Percentiles rank a stretch among this genome's conserved stretches.
Conservation (phyloP, 2,888 invertebrate species). For the Phyllotreta striolata region DNA sequence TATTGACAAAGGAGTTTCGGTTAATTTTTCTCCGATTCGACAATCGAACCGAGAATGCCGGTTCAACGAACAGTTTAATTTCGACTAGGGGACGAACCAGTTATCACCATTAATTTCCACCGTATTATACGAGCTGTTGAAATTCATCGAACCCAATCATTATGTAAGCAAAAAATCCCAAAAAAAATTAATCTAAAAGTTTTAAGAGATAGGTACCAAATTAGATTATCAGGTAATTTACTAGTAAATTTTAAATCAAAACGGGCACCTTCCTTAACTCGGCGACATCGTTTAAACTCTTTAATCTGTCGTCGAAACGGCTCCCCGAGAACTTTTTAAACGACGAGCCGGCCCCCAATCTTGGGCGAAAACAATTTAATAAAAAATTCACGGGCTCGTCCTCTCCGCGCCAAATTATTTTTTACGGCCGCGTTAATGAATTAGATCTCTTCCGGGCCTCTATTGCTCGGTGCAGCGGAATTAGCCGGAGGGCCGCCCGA, state of each 20-base stretch:
- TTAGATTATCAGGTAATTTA: no score
- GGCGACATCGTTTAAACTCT: background rate
- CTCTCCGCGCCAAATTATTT: conserved; percentile 42
- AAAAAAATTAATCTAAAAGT: no score
- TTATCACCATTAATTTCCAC: no score
- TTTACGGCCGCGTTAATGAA: conserved; percentile 59
- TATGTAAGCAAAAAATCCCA: no score
- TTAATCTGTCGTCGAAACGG: background rate
- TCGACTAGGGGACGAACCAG: background rate
- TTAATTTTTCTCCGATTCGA: conserved; percentile 21
- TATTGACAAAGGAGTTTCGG: conserved; percentile 2
- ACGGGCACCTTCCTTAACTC: no score
- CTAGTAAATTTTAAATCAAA: no score
- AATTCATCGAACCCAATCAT: no score
- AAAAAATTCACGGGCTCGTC: conserved; percentile 17
- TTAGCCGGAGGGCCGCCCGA: conserved; percentile 56
- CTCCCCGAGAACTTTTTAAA: conserved; percentile 1
- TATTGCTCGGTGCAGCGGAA: conserved; percentile 58
- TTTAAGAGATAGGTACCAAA: no score
- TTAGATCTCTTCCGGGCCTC: conserved; percentile 55
- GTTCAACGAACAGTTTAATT: conserved; percentile 4
- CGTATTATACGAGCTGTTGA: no score
- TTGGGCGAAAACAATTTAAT: conserved; percentile 12
- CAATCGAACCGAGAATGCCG: background rate
- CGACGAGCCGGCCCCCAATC: background rate